Conservation (phyloP, 2,113 vertebrate species). For the Sinocyclocheilus anophthalmus region DNA sequence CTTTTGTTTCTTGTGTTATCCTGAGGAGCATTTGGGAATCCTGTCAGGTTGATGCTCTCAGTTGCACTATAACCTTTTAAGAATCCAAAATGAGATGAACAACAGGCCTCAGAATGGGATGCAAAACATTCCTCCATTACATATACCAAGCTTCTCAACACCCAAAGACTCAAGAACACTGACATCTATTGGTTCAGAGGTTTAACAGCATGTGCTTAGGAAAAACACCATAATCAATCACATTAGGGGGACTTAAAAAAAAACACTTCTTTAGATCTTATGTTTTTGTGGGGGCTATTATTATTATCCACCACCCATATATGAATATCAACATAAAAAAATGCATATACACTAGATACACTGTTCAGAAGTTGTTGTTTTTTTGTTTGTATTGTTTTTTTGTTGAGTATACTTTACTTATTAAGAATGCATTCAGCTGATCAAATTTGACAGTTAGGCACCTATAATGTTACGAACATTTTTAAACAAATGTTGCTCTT, state of each 20-base stretch:
- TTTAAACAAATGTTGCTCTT: neutral
- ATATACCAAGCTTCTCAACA: conserved; percentile 11
- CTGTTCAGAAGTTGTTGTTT: neutral
- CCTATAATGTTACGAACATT: neutral
- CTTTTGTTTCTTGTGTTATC: conserved; percentile 16
- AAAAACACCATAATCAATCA: neutral
- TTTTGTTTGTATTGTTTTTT: too few species aligned
- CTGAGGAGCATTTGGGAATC: neutral
- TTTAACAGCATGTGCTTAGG: conserved; percentile 62
- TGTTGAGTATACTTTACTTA: too few species aligned
- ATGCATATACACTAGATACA: neutral
- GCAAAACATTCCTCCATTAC: neutral
- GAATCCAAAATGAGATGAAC: conserved; percentile 8
- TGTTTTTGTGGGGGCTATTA: neutral
- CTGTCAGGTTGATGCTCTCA: conserved; percentile 49
- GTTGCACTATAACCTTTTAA: conserved; percentile 27
- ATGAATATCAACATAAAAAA: neutral
- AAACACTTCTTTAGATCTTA: neutral
- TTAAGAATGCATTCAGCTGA: too few species aligned
- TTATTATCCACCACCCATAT: neutral
- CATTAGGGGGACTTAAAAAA: too few species aligned
- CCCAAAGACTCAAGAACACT: conserved; percentile 66
- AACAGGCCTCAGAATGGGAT: neutral
- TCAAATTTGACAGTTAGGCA: too few species aligned
- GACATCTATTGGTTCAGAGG: conserved; percentile 72